phyloP scores from a whole-genome alignment of 2,797 vertebrate species.

The Catamblyrhynchus diadema region DNA sequence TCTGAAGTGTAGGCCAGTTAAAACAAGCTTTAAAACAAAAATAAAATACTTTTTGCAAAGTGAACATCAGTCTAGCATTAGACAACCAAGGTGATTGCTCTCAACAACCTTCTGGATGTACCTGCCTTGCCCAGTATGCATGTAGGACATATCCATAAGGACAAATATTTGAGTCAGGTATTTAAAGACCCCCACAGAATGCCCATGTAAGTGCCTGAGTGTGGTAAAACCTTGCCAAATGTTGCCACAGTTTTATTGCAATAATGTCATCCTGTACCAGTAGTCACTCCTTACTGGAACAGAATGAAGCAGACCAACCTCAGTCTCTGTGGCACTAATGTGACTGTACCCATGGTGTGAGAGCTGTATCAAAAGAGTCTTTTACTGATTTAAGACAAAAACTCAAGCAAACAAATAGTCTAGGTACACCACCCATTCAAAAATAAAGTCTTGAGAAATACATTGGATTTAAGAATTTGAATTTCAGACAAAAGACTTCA shows the following conservation, averaged over 20 bases:
- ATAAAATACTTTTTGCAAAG: background rate
- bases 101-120: background rate
- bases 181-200: background rate
- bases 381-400: background rate
- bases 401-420: background rate
- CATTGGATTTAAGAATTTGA: background rate
- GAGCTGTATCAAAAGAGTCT: background rate
- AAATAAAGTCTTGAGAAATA: background rate
- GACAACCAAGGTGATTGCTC: background rate
- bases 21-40: background rate
- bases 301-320: background rate
- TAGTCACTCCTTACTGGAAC: background rate
- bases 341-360: background rate
- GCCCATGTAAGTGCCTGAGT: rapidly evolving
- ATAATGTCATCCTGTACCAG: background rate
- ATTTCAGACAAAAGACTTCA: background rate
- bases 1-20: background rate
- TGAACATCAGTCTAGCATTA: background rate
- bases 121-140: background rate
- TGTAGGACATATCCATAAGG: rapidly evolving
- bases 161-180: background rate
- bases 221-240: background rate
- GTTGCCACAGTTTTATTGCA: background rate
- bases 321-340: background rate
- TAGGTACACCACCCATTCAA: background rate